These are phyloP conservation scores for Theropithecus gelada DNA, from an alignment of 2,113 vertebrate species.

Conservation along the genomic window DNA sequence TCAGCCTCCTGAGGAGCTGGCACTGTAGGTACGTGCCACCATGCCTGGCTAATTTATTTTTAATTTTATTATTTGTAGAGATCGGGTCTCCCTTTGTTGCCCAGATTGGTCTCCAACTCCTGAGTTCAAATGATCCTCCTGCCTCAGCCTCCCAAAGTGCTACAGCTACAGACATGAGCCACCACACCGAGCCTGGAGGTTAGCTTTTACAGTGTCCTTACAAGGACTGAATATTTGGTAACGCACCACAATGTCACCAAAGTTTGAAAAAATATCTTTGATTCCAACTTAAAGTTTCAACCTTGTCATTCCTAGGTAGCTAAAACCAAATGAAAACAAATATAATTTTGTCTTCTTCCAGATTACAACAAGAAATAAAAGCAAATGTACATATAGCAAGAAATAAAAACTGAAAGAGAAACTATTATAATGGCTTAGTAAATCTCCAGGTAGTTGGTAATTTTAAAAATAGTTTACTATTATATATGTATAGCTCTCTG, in stretches of 20 bases:
- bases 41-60: too few relatives aligned
- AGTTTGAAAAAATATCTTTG: not conserved
- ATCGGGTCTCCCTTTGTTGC: too few relatives aligned
- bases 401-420: conserved; percentile 20
- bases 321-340: conserved; percentile 43
- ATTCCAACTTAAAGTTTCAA: conserved; percentile 2
- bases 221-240: not conserved
- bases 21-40: too few relatives aligned
- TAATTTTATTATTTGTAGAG: too few relatives aligned
- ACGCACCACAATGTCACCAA: not conserved
- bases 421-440: not conserved
- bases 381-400: not conserved
- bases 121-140: too few relatives aligned
- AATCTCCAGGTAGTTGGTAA: not conserved
- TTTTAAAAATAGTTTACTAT: not conserved
- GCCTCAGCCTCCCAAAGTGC: too few relatives aligned
- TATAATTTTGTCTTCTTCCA: not conserved
- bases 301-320: not conserved
- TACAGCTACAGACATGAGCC: too few relatives aligned
- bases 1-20: too few relatives aligned
- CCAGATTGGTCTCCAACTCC: too few relatives aligned
- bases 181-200: not conserved
- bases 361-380: conserved; percentile 12
- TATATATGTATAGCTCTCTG: not conserved
- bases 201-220: not conserved